Evolutionary conservation across 2,797 vertebrate species (phyloP), one percentile per base, ranked within the genome.

Genomic region (Enteromius afrohamiltoni): DNA sequence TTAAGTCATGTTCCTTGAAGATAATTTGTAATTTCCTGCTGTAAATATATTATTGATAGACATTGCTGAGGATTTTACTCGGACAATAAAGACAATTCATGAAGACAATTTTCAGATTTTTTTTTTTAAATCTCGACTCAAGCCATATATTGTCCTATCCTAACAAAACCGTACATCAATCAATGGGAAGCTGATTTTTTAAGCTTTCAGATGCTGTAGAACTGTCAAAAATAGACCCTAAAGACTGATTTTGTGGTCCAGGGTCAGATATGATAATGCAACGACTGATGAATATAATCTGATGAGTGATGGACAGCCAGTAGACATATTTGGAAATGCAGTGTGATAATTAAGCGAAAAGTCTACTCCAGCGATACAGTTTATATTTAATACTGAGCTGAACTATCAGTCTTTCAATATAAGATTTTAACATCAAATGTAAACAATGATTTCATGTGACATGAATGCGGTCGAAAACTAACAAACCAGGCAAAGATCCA

Each of bases 391-490:
- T 76, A 58, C 51, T 55, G 21, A 29, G 34, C 11, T 16, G 29
- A 65, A 45, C 53, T 53, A 47, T 26, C 29, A 80, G 31, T 13
- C 78, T 53, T 68, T 55, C 16, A 68, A n/a, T 58, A 29, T 23
- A 55, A 64, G 10, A 49, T 29, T 65, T 68, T 9, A 45, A 77
- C 37, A 83, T 37, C 34, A n/a, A 83, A 68, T 14, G 23, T 77
- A 77, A 83, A 77, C 49, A 47, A 58, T 58, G 55, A 16, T 37
- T 26, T 42, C 8, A 68, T 26, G 31, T 64, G 17, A 83, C 74
- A 83, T 58, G 64, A 69, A 16, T 19, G 34, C 51, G 29, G 42
- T 67, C 23, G 17, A n/a, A 70, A 73, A 73, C 62, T 0, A 62
- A 53, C 47, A 53, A 65, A 60, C 1, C 29, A 77, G 51, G 6